Evolutionary conservation across 2,888 invertebrate genomes (phyloP).

Genomic region (Cancer borealis): DNA sequence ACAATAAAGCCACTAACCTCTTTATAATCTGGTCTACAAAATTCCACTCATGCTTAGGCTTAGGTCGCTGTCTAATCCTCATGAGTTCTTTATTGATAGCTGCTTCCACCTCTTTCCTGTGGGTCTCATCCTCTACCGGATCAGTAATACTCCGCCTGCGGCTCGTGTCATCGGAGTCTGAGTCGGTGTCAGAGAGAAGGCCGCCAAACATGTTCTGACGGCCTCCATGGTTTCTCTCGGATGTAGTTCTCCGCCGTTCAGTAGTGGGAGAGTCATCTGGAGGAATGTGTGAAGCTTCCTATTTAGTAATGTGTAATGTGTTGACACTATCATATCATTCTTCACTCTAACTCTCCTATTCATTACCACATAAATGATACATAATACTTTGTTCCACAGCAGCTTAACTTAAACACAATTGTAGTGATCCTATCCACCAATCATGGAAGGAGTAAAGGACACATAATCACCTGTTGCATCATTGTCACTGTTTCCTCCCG

Average conservation of each 20-base stretch:
- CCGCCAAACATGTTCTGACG: conserved; percentile 63
- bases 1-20: conserved; percentile 46
- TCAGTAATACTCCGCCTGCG: conserved; percentile 49
- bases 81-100: conserved; percentile 65
- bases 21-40: conserved; percentile 70
- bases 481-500: conserved; percentile 59
- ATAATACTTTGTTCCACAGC: too few relatives aligned
- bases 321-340: not conserved
- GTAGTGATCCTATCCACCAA: not conserved
- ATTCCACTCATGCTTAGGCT: conserved; percentile 70
- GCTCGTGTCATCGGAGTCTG: conserved; percentile 56
- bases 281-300: not conserved
- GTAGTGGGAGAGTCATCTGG: conserved; percentile 64
- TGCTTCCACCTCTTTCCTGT: conserved; percentile 59
- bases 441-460: not conserved
- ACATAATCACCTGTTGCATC: conserved; percentile 62
- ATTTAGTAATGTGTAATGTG: not conserved
- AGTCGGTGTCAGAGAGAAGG: conserved; percentile 67
- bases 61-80: conserved; percentile 64
- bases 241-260: conserved; percentile 47
- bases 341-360: not conserved
- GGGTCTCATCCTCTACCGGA: conserved; percentile 57
- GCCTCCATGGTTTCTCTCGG: not conserved
- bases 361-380: not conserved
- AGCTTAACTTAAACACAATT: too few relatives aligned